Evolutionary conservation across 1,140 invertebrate species (phyloP).

Genomic region (Globodera rostochiensis): DNA sequence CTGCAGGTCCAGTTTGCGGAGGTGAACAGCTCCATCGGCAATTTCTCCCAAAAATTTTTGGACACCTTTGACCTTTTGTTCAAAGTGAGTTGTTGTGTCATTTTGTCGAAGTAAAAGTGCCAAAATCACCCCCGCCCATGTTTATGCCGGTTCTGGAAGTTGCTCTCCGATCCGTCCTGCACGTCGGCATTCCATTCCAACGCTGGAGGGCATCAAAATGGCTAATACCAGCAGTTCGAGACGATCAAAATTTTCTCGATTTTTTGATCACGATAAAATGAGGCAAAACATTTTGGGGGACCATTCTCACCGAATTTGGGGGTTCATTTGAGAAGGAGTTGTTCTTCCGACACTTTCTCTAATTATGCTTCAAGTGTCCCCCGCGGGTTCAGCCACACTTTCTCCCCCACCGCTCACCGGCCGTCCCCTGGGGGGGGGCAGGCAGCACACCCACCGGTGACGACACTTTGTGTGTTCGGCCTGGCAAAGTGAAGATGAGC

Average conservation of each 20-base stretch:
- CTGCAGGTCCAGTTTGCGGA: slow-evolving; percentile 28
- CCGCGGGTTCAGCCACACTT: background rate
- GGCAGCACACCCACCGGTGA: too few species aligned
- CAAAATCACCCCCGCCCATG: background rate
- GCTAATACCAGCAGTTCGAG: slow-evolving; percentile 30
- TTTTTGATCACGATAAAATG: too few species aligned
- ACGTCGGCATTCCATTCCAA: slow-evolving; percentile 49
- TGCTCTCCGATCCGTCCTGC: slow-evolving; percentile 37
- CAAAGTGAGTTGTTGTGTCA: background rate
- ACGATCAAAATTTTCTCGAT: too few species aligned
- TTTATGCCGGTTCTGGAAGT: slow-evolving; percentile 42
- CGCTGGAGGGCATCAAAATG: slow-evolving; percentile 47
- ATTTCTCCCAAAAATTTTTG: slow-evolving; percentile 43
- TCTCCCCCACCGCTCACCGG: background rate
- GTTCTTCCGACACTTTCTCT: too few species aligned
- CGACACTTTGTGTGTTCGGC: too few species aligned
- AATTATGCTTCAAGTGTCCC: background rate
- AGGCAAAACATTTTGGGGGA: too few species aligned
- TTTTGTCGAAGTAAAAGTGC: too few species aligned
- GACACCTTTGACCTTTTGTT: slow-evolving; percentile 20
- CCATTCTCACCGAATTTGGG: too few species aligned
- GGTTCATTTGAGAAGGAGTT: too few species aligned
- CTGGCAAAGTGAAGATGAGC: too few species aligned
- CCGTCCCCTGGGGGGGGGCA: too few species aligned
- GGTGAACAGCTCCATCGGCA: slow-evolving; percentile 37